Conservation (phyloP, 2,113 vertebrate species). For the Sander lucioperca region DNA sequence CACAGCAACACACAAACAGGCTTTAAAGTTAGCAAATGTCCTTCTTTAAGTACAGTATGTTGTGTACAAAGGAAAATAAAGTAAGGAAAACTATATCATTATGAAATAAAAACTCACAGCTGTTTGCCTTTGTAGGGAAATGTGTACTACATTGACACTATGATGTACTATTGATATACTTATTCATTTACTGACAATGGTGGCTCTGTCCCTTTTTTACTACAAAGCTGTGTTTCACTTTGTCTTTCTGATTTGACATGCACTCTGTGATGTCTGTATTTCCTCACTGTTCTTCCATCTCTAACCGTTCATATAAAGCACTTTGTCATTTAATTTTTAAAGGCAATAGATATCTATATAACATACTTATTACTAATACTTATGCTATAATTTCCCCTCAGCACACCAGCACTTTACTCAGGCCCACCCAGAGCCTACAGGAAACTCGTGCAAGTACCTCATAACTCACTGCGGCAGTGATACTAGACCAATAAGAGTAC, state of each 20-base stretch:
- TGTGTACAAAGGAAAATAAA: not conserved
- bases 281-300: not conserved
- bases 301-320: not conserved
- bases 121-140: not conserved
- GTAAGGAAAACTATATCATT: not conserved
- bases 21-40: slow-evolving; percentile 8
- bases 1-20: not conserved
- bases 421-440: slow-evolving; percentile 56
- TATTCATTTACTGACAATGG: not conserved
- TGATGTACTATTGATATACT: no score
- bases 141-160: not conserved
- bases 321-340: not conserved
- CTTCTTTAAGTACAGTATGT: not conserved
- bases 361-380: slow-evolving; percentile 12
- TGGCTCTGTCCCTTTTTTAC: not conserved
- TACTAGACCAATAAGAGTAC: slow-evolving; percentile 12
- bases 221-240: not conserved
- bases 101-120: not conserved
- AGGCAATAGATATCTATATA: not conserved
- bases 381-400: slow-evolving; percentile 41
- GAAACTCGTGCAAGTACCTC: slow-evolving; percentile 56
- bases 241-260: not conserved
- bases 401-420: slow-evolving; percentile 31
- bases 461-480: slow-evolving; percentile 67
- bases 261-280: not conserved